Evolutionary conservation across 2,113 vertebrate genomes (phyloP).

Genomic region (Siniperca knerii): DNA sequence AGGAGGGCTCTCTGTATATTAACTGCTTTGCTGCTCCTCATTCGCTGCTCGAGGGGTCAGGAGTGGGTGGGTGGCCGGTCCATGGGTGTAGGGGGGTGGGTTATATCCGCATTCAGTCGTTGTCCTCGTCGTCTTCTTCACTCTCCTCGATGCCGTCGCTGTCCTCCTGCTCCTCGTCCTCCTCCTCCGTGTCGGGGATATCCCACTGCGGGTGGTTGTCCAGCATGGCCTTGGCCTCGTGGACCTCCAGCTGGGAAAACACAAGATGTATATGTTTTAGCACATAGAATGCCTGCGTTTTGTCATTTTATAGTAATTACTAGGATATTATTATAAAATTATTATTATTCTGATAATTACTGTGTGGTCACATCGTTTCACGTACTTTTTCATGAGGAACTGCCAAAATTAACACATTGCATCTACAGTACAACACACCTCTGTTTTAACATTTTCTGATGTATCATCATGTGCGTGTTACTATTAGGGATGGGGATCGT

Average conservation of each 20-base stretch:
- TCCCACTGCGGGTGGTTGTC: constrained; percentile 99
- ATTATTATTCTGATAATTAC: too few species aligned
- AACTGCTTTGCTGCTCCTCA: constrained; percentile 53
- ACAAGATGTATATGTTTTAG: background rate
- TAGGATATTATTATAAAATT: too few species aligned
- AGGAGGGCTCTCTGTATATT: constrained; percentile 60
- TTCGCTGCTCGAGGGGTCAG: constrained; percentile 44
- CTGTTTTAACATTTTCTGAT: too few species aligned
- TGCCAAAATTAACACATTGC: too few species aligned
- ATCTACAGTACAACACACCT: too few species aligned
- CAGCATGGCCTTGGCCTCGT: constrained; percentile 96
- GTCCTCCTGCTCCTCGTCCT: constrained; percentile 98
- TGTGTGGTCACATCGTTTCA: too few species aligned
- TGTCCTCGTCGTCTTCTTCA: constrained; percentile 97
- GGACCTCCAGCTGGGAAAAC: constrained; percentile 92
- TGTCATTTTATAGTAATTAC: background rate
- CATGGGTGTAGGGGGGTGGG: constrained; percentile 63
- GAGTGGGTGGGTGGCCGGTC: constrained; percentile 48
- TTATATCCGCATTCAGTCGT: constrained; percentile 82
- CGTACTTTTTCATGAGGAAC: too few species aligned
- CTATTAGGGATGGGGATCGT: too few species aligned
- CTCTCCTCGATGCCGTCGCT: constrained; percentile 99
- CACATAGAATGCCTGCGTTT: background rate
- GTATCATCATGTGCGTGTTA: too few species aligned
- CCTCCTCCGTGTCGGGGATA: constrained; percentile 94